phyloP scores from a whole-genome alignment of 2,797 vertebrate genomes.

The Halcyon chelicuti region DNA sequence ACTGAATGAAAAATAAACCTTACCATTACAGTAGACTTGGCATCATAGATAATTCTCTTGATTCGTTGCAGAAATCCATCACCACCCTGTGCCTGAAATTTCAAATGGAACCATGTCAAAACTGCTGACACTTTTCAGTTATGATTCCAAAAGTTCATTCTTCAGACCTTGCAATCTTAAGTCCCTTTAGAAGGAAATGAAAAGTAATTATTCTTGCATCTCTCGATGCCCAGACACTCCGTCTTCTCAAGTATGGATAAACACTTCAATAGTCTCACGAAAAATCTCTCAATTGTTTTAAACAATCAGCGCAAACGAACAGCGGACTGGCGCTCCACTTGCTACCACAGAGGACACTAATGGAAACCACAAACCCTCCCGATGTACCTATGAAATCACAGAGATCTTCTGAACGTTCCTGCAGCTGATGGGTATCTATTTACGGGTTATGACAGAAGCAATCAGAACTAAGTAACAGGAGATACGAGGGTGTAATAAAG shows the following conservation, averaged over 20 bases:
- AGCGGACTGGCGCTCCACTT: background rate
- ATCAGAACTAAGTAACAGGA: background rate
- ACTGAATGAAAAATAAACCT: slow-evolving; percentile 61
- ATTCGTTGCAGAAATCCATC: slow-evolving; percentile 93
- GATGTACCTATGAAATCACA: background rate
- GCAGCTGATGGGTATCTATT: background rate
- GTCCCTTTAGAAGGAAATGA: slow-evolving; percentile 57
- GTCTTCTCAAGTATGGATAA: slow-evolving; percentile 13
- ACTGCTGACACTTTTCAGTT: slow-evolving; percentile 57
- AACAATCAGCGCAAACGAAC: background rate
- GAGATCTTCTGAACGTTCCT: background rate
- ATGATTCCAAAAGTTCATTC: slow-evolving; percentile 43
- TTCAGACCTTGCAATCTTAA: slow-evolving; percentile 49
- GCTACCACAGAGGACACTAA: background rate
- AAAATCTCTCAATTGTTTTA: background rate
- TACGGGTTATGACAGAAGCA: background rate
- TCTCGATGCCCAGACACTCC: background rate
- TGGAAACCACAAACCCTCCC: background rate
- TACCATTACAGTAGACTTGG: slow-evolving; percentile 92
- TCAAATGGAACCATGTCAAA: slow-evolving; percentile 63
- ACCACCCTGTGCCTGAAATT: slow-evolving; percentile 91
- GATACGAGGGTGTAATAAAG: background rate
- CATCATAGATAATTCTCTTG: slow-evolving; percentile 92
- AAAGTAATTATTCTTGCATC: slow-evolving; percentile 31
- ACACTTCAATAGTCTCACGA: background rate